These are phyloP conservation scores for Suillia variegata DNA, from an alignment of 2,888 invertebrate genomes.

Conservation along the genomic window DNA sequence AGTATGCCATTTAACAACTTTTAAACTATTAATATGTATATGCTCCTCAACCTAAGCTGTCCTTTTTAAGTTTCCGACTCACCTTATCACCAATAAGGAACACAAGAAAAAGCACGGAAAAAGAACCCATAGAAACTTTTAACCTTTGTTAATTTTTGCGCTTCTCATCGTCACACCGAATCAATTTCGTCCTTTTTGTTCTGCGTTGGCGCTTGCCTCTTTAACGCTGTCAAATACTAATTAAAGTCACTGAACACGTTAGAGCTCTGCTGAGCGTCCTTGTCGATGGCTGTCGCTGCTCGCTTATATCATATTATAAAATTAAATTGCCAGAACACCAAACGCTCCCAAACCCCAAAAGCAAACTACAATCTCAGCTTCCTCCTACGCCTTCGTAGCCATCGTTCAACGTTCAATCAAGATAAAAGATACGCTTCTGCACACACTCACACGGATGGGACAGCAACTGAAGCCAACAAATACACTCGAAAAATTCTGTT, in stretches of 20 bases:
- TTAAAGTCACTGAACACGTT: conserved; percentile 40
- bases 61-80: no score
- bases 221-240: conserved; percentile 47
- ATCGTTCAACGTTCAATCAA: background rate
- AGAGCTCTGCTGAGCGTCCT: background rate
- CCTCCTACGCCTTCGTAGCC: background rate
- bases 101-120: no score
- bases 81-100: no score
- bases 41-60: no score
- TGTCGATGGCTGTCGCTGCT: background rate
- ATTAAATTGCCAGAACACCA: background rate
- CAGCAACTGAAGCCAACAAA: background rate
- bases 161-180: background rate
- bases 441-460: background rate
- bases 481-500: no score
- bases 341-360: background rate
- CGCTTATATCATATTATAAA: background rate
- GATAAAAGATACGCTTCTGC: conserved; percentile 1
- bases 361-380: background rate
- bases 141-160: background rate
- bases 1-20: no score
- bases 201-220: background rate
- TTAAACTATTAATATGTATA: no score
- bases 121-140: no score
- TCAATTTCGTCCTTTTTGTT: background rate